phyloP scores from a whole-genome alignment of 2,113 vertebrate genomes.

The Tiliqua scincoides region DNA sequence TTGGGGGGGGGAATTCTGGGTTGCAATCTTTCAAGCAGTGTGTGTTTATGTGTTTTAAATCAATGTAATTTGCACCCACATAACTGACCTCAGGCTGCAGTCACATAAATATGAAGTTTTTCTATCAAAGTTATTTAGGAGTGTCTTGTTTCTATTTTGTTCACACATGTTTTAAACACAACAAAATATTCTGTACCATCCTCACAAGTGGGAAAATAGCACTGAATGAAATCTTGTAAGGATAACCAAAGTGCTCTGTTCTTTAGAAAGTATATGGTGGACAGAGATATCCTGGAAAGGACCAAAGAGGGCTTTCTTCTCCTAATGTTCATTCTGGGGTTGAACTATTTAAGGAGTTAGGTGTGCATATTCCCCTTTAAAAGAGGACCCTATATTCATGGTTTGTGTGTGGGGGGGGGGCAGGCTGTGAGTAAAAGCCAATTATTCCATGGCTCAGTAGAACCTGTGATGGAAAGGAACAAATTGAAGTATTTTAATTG shows the following conservation, averaged over 20 bases:
- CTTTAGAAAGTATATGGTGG: neutral
- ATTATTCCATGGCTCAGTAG: conserved; percentile 35
- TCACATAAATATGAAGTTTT: neutral
- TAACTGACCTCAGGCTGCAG: neutral
- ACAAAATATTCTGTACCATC: neutral
- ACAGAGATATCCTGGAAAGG: neutral
- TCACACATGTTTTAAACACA: neutral
- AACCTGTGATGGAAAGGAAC: conserved; percentile 26
- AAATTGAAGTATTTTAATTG: conserved; percentile 41
- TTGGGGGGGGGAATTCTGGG: neutral
- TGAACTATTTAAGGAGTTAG: neutral
- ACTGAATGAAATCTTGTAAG: neutral
- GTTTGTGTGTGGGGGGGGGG: no score
- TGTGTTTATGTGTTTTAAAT: neutral
- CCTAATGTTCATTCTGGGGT: neutral
- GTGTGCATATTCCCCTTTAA: neutral
- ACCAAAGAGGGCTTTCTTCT: neutral
- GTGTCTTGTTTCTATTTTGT: neutral
- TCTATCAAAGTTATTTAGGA: neutral
- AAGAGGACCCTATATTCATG: neutral
- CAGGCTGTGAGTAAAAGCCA: neutral
- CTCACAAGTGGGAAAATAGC: neutral
- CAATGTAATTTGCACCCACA: neutral
- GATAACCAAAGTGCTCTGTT: neutral
- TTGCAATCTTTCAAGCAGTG: neutral